Evolutionary conservation across 1,140 invertebrate species (phyloP).

Genomic region (Choristoneura fumiferana): DNA sequence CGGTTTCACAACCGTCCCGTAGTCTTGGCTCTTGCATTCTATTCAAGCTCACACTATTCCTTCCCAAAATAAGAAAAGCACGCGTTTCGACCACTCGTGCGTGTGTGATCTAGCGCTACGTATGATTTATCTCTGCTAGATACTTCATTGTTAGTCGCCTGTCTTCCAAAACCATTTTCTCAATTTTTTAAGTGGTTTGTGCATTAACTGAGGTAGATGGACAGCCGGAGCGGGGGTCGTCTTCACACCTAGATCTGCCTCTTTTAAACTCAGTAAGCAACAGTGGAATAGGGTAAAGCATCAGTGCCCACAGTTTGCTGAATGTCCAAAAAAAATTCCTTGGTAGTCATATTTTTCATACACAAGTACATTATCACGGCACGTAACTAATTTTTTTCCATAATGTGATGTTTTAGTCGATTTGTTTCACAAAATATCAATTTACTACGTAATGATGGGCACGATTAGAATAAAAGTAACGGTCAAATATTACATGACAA

Average conservation of each 20-base stretch:
- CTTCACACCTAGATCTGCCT: too few relatives aligned
- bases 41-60: too few relatives aligned
- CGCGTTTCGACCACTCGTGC: too few relatives aligned
- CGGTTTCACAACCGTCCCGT: too few relatives aligned
- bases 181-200: not conserved
- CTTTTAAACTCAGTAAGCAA: not conserved
- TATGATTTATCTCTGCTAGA: constrained; percentile 1
- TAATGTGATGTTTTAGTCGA: not conserved
- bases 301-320: constrained; percentile 2
- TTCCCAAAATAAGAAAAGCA: too few relatives aligned
- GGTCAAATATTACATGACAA: constrained; percentile 6
- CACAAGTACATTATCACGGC: constrained; percentile 10
- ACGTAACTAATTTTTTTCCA: constrained; percentile 10
- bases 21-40: too few relatives aligned
- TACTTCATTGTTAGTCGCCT: not conserved
- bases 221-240: too few relatives aligned
- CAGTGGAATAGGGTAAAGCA: constrained; percentile 10
- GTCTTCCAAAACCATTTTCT: constrained; percentile 3
- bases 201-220: too few relatives aligned
- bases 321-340: constrained; percentile 13
- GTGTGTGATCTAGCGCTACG: too few relatives aligned
- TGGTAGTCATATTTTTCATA: constrained; percentile 6
- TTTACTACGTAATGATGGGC: not conserved
- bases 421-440: not conserved
- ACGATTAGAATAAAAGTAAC: not conserved